Evolutionary conservation across 2,888 invertebrate species (phyloP).

Genomic region (Nemotelus nigrinus): DNA sequence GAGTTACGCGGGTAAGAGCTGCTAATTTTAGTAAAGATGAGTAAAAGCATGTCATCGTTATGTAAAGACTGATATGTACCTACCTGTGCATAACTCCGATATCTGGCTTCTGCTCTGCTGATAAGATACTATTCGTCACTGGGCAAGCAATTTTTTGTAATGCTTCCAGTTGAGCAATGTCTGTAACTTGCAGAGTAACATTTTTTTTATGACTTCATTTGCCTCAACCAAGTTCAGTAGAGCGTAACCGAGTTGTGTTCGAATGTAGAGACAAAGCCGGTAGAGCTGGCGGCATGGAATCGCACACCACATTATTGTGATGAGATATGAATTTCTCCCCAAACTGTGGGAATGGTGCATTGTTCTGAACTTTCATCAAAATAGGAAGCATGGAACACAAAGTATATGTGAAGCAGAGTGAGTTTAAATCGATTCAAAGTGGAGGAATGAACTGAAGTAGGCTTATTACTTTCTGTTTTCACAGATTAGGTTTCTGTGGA

Average conservation of each 20-base stretch:
- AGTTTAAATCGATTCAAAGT: too few species aligned
- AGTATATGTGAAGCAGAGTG: too few species aligned
- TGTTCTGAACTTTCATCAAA: too few species aligned
- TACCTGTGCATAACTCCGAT: constrained; percentile 17
- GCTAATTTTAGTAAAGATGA: too few species aligned
- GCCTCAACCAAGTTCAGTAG: neutral
- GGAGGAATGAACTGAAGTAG: too few species aligned
- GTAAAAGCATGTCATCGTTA: neutral
- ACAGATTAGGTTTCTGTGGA: too few species aligned
- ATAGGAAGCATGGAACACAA: too few species aligned
- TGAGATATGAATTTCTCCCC: too few species aligned
- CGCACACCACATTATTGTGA: too few species aligned
- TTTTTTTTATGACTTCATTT: neutral
- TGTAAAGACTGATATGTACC: neutral
- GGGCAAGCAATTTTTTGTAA: neutral
- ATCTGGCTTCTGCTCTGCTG: constrained; percentile 28
- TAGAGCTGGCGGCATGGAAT: neutral
- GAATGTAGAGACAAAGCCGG: neutral
- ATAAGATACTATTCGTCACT: constrained; percentile 24
- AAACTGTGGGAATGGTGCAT: too few species aligned
- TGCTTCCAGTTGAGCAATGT: neutral
- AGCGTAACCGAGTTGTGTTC: neutral
- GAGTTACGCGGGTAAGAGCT: too few species aligned
- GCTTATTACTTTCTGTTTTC: too few species aligned
- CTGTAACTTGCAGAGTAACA: neutral